phyloP scores from a whole-genome alignment of 2,797 vertebrate genomes.

The Eospalax fontanierii region DNA sequence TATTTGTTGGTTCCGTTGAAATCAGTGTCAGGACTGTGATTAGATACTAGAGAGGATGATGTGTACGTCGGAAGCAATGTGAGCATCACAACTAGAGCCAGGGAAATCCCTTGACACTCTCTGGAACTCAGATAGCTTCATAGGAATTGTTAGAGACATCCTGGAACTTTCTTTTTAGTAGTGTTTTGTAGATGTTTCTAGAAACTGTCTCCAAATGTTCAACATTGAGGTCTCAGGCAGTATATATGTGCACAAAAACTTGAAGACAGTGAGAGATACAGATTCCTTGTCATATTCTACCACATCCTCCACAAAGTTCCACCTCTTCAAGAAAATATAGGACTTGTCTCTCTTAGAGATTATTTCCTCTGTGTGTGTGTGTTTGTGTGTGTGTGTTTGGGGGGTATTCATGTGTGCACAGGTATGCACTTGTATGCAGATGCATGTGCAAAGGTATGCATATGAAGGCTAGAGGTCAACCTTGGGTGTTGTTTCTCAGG shows the following conservation, averaged over 20 bases:
- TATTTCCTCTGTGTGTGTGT: not conserved
- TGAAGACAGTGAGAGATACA: not conserved
- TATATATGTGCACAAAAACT: not conserved
- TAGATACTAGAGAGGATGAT: not conserved
- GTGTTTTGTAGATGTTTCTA: not conserved
- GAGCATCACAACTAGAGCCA: not conserved
- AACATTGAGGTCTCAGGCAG: not conserved
- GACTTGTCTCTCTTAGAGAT: not conserved
- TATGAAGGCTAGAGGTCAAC: not conserved
- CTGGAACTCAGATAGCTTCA: not conserved
- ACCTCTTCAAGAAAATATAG: not conserved
- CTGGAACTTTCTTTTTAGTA: not conserved
- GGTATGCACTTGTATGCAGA: not conserved
- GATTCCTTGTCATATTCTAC: not conserved
- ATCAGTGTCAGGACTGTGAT: not conserved
- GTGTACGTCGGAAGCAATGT: not conserved
- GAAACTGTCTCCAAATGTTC: not conserved
- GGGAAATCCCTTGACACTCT: not conserved
- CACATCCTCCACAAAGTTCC: not conserved
- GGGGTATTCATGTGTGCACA: no score
- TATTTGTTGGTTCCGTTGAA: not conserved
- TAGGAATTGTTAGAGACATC: not conserved
- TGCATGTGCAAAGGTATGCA: no score
- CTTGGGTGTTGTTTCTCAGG: not conserved
- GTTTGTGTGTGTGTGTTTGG: no score